Evolutionary conservation across 2,797 vertebrate genomes (phyloP).

Genomic region (Oophaga sylvatica): DNA sequence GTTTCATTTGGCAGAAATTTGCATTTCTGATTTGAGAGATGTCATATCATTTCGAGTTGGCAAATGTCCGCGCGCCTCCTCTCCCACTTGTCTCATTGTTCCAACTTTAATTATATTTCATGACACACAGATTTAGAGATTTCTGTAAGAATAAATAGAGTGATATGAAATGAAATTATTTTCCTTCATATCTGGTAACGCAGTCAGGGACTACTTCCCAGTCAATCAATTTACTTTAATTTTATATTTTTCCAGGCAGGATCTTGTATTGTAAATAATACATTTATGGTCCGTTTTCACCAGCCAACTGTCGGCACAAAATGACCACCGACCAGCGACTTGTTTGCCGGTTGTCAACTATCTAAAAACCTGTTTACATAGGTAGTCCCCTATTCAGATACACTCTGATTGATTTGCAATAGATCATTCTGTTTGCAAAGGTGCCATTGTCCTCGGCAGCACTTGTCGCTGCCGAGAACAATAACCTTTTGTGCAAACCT

Average conservation of each 20-base stretch:
- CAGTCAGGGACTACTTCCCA: neutral
- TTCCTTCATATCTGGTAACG: slow-evolving; percentile 5
- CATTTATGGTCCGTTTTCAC: no score
- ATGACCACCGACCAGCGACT: no score
- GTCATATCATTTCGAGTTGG: slow-evolving; percentile 4
- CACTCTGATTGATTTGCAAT: no score
- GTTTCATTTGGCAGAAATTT: slow-evolving; percentile 11
- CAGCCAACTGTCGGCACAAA: no score
- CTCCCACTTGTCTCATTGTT: slow-evolving; percentile 8
- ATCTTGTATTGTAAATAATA: neutral
- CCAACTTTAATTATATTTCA: slow-evolving; percentile 17
- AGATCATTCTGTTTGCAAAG: no score
- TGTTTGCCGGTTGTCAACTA: no score
- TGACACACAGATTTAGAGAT: neutral
- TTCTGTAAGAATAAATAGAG: slow-evolving; percentile 3
- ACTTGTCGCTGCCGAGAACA: no score
- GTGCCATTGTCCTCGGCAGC: no score
- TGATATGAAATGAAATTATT: neutral
- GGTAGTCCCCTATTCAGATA: no score
- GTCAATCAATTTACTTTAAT: neutral
- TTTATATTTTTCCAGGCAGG: neutral
- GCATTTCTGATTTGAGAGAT: slow-evolving; percentile 28
- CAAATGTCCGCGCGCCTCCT: slow-evolving; percentile 19
- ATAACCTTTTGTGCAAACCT: no score
- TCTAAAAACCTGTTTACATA: no score